Evolutionary conservation across 2,888 invertebrate genomes (phyloP).

Genomic region (Tupiocoris notatus): DNA sequence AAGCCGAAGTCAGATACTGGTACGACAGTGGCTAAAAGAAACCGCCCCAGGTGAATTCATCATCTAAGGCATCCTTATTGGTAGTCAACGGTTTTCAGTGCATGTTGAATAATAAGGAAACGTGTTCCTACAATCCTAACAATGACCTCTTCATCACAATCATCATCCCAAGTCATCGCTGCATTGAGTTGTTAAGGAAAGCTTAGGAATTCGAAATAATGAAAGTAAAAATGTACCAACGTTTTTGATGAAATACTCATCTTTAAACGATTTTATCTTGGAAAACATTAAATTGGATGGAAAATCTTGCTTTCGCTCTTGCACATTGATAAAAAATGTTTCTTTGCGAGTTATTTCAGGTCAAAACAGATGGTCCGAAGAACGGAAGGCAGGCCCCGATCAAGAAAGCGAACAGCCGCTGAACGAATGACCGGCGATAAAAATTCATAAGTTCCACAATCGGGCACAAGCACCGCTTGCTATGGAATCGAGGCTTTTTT

Average conservation of each 20-base stretch:
- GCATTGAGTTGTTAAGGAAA: no score
- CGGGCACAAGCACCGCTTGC: not conserved
- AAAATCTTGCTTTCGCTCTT: not conserved
- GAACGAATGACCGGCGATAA: not conserved
- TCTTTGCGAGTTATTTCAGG: not conserved
- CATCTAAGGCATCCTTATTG: not conserved
- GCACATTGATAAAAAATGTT: not conserved
- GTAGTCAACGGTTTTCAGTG: not conserved
- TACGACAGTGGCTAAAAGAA: not conserved
- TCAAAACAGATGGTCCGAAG: not conserved
- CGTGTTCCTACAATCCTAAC: not conserved
- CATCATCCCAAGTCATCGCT: not conserved
- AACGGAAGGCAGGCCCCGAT: not conserved
- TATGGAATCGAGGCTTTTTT: not conserved
- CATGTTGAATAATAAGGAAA: not conserved
- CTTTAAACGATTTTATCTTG: no score
- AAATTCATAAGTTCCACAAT: not conserved
- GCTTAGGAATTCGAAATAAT: no score
- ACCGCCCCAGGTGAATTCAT: not conserved
- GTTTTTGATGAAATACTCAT: no score
- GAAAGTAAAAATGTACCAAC: no score
- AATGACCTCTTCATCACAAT: not conserved
- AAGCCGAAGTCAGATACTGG: no score
- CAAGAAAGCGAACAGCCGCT: not conserved
- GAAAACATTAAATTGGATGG: no score